A percentile compares a stretch with the other conserved stretches of the same genome.
phyloP scores from a whole-genome alignment of 2,113 vertebrate genomes.

The Asarcornis scutulata region DNA sequence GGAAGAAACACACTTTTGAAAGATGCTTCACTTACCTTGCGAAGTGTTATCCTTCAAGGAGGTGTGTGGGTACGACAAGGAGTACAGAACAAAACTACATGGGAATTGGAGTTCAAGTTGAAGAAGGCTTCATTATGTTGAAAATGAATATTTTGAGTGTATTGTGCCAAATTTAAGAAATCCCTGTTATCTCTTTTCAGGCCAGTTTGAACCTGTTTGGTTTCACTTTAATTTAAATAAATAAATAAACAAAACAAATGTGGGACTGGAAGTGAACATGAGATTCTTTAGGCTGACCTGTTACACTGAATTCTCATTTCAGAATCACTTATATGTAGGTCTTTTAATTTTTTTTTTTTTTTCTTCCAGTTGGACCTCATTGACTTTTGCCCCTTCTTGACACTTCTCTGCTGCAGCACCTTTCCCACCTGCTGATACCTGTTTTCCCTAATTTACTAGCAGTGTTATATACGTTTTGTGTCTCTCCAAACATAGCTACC shows the following conservation, averaged over 20 bases:
- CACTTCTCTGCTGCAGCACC: not conserved
- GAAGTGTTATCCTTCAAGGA: not conserved
- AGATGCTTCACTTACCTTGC: not conserved
- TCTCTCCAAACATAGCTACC: not conserved
- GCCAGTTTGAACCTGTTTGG: not conserved
- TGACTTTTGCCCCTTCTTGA: not conserved
- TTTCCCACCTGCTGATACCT: not conserved
- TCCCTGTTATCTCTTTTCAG: not conserved
- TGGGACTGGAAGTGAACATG: not conserved
- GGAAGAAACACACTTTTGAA: not conserved
- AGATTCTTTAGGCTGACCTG: not conserved
- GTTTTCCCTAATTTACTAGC: not conserved
- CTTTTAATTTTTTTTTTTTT: not conserved
- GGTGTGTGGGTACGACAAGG: not conserved
- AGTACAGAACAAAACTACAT: not conserved
- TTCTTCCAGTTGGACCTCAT: not conserved
- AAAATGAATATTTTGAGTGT: not conserved
- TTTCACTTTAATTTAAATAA: not conserved
- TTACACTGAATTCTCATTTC: not conserved
- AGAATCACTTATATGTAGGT: not conserved
- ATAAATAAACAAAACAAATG: not conserved
- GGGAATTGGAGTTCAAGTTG: not conserved
- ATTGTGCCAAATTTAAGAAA: not conserved
- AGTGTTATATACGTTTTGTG: not conserved
- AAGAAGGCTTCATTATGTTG: not conserved